Conservation (phyloP, 64 coral and sea anemone genomes). For the Orbicella faveolata region DNA sequence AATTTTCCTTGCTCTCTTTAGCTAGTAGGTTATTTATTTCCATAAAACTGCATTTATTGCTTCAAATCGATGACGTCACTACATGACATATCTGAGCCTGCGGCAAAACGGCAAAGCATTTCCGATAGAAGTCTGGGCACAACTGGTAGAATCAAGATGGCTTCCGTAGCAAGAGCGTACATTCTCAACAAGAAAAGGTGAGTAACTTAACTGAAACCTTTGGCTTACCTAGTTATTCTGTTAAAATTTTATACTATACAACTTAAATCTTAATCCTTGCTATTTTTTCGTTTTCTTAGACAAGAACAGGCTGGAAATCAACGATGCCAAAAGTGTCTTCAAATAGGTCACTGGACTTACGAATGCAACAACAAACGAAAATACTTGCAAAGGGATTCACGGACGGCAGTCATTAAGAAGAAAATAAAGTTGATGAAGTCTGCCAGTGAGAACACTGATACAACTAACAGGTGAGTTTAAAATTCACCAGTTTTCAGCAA, state of each 20-base stretch:
- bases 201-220: background rate
- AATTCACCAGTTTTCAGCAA: too few relatives aligned
- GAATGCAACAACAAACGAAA: conserved; percentile 96
- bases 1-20: too few relatives aligned
- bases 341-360: conserved; percentile 97
- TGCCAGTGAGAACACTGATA: conserved; percentile 29
- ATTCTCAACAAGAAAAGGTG: conserved; percentile 61
- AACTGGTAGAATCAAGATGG: conserved; percentile 31
- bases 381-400: conserved; percentile 91
- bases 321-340: conserved; percentile 93
- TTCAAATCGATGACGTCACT: too few relatives aligned
- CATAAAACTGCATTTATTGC: too few relatives aligned
- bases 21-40: too few relatives aligned
- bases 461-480: conserved; percentile 39
- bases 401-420: conserved; percentile 90
- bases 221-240: too few relatives aligned
- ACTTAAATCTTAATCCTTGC: background rate
- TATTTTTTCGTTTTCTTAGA: conserved; percentile 38
- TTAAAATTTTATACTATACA: background rate
- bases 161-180: conserved; percentile 44
- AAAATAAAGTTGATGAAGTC: conserved; percentile 72
- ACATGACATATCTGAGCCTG: too few relatives aligned
- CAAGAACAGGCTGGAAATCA: conserved; percentile 88
- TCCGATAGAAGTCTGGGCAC: conserved; percentile 1
- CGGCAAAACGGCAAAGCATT: too few relatives aligned